Percentiles rank a stretch among this genome's conserved stretches.
Evolutionary conservation across 2,113 vertebrate species (phyloP).

Genomic region (Phalacrocorax carbo): DNA sequence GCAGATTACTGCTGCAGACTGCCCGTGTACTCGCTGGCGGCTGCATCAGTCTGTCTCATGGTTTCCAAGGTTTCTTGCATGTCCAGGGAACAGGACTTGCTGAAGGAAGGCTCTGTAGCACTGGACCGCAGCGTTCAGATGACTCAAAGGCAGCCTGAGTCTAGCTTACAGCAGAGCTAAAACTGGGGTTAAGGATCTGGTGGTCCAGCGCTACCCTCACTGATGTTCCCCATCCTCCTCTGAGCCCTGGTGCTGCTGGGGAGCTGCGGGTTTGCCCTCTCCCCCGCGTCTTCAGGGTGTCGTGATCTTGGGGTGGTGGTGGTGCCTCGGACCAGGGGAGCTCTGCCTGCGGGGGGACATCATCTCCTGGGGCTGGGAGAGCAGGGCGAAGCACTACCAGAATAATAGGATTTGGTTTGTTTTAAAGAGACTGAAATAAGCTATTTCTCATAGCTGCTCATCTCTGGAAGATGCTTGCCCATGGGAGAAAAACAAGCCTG

Average conservation of each 20-base stretch:
- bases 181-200: not conserved
- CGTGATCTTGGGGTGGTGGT: not conserved
- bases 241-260: not conserved
- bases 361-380: not conserved
- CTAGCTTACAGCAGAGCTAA: not conserved
- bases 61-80: not conserved
- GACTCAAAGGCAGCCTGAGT: not conserved
- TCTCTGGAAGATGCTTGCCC: not conserved
- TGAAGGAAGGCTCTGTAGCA: not conserved
- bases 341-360: not conserved
- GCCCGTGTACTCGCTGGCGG: not conserved
- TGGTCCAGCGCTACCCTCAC: not conserved
- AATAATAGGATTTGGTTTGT: not conserved
- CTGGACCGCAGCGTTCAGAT: fast-evolving
- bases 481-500: not conserved
- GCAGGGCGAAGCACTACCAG: not conserved
- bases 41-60: not conserved
- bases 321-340: not conserved
- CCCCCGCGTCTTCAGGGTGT: fast-evolving
- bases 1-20: not conserved
- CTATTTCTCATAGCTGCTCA: not conserved
- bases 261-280: not conserved
- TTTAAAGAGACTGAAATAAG: not conserved
- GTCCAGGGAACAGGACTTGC: not conserved
- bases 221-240: not conserved